phyloP scores from a whole-genome alignment of 2,113 vertebrate genomes.

The Uria aalge region DNA sequence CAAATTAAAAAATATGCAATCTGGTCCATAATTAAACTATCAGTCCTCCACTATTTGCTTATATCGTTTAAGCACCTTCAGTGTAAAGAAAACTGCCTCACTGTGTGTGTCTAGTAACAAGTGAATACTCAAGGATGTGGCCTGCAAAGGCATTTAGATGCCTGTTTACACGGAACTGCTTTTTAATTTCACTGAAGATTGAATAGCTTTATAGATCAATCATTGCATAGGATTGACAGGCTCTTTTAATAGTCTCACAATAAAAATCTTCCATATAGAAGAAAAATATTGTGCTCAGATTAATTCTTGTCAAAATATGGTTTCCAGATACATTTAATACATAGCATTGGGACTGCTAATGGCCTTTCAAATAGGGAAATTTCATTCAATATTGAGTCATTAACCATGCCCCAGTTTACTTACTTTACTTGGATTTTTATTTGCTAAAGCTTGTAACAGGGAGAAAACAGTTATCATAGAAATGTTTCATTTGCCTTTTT shows the following conservation, averaged over 20 bases:
- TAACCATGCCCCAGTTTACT: background rate
- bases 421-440: background rate
- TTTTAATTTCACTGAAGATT: background rate
- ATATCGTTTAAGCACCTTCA: background rate
- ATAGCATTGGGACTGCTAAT: background rate
- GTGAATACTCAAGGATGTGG: background rate
- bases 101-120: background rate
- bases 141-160: background rate
- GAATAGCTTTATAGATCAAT: background rate
- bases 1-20: background rate
- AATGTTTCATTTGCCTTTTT: background rate
- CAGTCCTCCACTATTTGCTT: background rate
- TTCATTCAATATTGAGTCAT: background rate
- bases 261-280: background rate
- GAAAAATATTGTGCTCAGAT: background rate
- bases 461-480: background rate
- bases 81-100: background rate
- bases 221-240: background rate
- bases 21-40: background rate
- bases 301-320: background rate
- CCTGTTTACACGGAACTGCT: fast-evolving
- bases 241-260: background rate
- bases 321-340: background rate
- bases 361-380: background rate
- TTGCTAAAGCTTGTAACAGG: background rate